Evolutionary conservation across 2,888 invertebrate species (phyloP).

Genomic region (Archips xylosteana): DNA sequence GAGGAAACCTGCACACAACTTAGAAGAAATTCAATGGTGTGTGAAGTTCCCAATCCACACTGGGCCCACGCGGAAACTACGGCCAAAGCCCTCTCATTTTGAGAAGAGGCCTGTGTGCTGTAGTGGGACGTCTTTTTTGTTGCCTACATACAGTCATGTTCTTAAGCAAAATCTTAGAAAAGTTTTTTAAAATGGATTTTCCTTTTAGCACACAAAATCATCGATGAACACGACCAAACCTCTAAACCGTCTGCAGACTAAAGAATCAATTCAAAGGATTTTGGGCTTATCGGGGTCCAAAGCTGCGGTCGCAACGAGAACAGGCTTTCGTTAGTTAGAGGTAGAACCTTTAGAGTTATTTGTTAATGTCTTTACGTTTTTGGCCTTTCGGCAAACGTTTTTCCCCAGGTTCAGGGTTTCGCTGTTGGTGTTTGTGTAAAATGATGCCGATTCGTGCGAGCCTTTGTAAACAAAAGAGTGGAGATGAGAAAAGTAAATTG

Average conservation of each 20-base stretch:
- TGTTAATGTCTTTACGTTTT: conserved; percentile 39
- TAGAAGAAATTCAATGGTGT: too few relatives aligned
- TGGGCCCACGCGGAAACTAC: too few relatives aligned
- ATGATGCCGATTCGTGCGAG: background rate
- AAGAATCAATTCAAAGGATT: background rate
- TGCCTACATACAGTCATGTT: too few relatives aligned
- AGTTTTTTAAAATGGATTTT: too few relatives aligned
- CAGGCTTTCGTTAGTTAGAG: conserved; percentile 19
- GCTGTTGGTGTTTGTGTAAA: conserved; percentile 3
- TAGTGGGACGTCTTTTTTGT: too few relatives aligned
- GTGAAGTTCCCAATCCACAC: too few relatives aligned
- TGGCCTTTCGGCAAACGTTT: conserved; percentile 20
- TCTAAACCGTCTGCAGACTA: background rate
- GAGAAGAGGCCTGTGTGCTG: too few relatives aligned
- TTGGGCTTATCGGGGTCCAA: background rate
- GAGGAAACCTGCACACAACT: too few relatives aligned
- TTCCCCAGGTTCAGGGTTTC: conserved; percentile 13
- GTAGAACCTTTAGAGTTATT: conserved; percentile 24
- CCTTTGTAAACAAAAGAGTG: conserved; percentile 2
- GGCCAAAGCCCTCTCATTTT: too few relatives aligned
- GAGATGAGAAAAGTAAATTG: background rate
- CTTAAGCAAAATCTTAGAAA: too few relatives aligned
- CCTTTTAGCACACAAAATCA: background rate
- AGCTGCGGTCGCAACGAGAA: background rate
- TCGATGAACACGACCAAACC: background rate